These are phyloP conservation scores for Hemiprocne comata DNA, from an alignment of 2,113 vertebrate genomes.

Conservation along the genomic window DNA sequence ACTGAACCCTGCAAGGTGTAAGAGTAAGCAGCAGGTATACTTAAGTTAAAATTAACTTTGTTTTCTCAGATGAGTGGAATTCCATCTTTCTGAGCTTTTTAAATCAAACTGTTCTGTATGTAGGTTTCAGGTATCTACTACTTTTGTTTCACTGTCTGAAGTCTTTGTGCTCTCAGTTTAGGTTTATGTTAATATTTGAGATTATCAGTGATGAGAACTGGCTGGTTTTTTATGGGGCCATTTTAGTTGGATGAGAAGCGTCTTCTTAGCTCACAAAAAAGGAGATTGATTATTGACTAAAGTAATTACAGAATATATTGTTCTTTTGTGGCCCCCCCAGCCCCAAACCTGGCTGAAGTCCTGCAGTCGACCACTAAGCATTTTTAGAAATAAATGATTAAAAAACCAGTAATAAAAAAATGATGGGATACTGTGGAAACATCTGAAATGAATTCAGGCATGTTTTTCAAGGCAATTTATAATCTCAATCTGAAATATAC, in stretches of 20 bases:
- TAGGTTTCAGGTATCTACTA: neutral
- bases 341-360: neutral
- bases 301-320: neutral
- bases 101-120: neutral
- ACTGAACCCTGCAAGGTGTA: neutral
- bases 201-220: neutral
- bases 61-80: neutral
- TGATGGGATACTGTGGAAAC: neutral
- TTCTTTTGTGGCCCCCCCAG: neutral
- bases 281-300: neutral
- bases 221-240: neutral
- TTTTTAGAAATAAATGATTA: neutral
- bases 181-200: neutral
- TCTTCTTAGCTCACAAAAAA: neutral
- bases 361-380: neutral
- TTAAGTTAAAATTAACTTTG: neutral
- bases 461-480: neutral
- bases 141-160: neutral
- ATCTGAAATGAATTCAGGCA: neutral
- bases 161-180: neutral
- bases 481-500: neutral
- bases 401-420: neutral
- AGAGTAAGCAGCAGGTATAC: neutral
- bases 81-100: neutral
- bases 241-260: neutral